phyloP scores from a whole-genome alignment of 2,797 vertebrate species.

The Neosilurus mollespiculum region DNA sequence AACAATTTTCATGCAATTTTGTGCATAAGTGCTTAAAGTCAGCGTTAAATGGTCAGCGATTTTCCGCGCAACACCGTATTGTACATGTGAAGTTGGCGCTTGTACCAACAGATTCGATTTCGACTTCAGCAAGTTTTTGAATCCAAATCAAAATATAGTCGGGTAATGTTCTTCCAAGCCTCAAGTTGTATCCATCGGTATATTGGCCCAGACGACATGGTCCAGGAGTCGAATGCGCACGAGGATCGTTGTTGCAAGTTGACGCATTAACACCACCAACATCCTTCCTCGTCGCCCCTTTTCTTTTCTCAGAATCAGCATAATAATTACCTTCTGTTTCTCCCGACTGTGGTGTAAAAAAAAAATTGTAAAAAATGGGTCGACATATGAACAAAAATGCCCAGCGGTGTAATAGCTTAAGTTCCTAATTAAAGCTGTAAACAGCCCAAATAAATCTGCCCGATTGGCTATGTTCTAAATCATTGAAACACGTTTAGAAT shows the following conservation, averaged over 20 bases:
- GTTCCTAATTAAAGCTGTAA: slow-evolving; percentile 38
- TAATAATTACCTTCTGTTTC: slow-evolving; percentile 8
- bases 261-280: no score
- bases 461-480: slow-evolving; percentile 48
- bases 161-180: no score
- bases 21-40: background rate
- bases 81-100: no score
- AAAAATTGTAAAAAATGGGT: slow-evolving; percentile 20
- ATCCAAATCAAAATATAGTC: no score
- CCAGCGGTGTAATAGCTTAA: slow-evolving; percentile 31
- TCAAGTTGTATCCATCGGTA: no score
- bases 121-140: no score
- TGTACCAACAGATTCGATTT: no score
- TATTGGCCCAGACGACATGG: no score
- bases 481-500: slow-evolving; percentile 44
- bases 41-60: no score
- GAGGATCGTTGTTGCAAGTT: no score
- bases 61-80: no score
- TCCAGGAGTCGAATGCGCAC: no score
- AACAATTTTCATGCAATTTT: background rate
- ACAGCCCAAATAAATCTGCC: slow-evolving; percentile 45
- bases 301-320: background rate
- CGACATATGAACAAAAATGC: slow-evolving; percentile 28
- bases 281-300: background rate
- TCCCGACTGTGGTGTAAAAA: background rate